Evolutionary conservation across 1,140 invertebrate species (phyloP).

Genomic region (Diuraphis noxia): DNA sequence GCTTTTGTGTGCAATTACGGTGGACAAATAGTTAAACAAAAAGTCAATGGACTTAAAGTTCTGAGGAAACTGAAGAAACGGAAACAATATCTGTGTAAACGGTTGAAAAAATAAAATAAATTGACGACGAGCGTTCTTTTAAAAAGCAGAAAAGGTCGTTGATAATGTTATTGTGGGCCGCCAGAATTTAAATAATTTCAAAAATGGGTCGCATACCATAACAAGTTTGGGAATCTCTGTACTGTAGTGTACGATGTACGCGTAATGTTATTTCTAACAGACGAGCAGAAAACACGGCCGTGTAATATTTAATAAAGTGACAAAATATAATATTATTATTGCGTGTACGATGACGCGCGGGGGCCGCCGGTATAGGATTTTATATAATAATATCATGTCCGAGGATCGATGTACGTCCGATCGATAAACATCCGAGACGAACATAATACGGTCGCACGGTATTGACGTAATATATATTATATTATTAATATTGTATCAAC

Average conservation of each 20-base stretch:
- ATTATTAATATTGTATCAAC: neutral
- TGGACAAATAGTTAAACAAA: too few relatives aligned
- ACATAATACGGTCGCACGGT: neutral
- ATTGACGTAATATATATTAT: slow-evolving; percentile 6
- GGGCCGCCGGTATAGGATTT: neutral
- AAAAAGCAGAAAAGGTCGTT: too few relatives aligned
- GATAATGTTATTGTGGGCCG: too few relatives aligned
- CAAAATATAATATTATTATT: neutral
- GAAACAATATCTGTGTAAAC: too few relatives aligned
- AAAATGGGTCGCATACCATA: too few relatives aligned
- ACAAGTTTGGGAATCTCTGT: too few relatives aligned
- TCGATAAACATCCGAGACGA: neutral
- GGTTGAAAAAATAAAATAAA: too few relatives aligned
- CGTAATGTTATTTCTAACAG: neutral
- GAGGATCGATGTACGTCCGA: neutral
- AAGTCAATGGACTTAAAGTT: too few relatives aligned
- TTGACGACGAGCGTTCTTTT: too few relatives aligned
- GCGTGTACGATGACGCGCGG: neutral
- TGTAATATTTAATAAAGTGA: neutral
- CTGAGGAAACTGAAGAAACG: too few relatives aligned
- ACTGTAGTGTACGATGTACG: neutral
- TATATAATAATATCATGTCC: slow-evolving; percentile 10
- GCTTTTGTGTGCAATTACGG: too few relatives aligned
- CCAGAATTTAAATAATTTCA: too few relatives aligned
- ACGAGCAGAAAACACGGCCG: neutral